Conservation (phyloP, 1,140 invertebrate genomes). For the Lerema accius region DNA sequence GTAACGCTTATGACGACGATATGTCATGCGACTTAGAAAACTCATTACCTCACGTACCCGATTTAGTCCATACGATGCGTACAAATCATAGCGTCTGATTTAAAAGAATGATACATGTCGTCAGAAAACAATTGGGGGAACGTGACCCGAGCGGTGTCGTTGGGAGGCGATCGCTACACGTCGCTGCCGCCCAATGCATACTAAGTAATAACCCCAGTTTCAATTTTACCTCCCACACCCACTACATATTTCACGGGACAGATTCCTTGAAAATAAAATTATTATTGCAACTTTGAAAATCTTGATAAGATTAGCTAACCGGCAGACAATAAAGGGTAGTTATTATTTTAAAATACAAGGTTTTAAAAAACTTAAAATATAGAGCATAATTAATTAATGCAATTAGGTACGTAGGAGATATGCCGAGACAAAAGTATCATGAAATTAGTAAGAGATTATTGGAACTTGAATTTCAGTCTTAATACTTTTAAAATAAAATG, state of each 20-base stretch:
- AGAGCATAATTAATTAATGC: too few species aligned
- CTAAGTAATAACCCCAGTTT: slow-evolving; percentile 75
- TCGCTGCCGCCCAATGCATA: slow-evolving; percentile 76
- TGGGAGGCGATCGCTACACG: slow-evolving; percentile 68
- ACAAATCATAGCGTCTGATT: slow-evolving; percentile 77
- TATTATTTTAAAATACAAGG: too few species aligned
- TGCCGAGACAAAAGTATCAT: too few species aligned
- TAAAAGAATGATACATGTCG: slow-evolving; percentile 79
- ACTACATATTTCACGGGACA: slow-evolving; percentile 52
- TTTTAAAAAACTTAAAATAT: too few species aligned
- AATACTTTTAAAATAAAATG: slow-evolving; percentile 46
- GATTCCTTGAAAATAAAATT: slow-evolving; percentile 17
- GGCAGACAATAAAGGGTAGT: too few species aligned
- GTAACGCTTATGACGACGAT: slow-evolving; percentile 66
- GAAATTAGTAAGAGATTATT: too few species aligned
- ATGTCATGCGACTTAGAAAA: slow-evolving; percentile 60
- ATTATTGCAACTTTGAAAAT: slow-evolving; percentile 17
- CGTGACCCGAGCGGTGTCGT: slow-evolving; percentile 69
- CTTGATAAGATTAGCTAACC: too few species aligned
- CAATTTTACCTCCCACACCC: slow-evolving; percentile 71
- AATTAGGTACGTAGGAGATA: too few species aligned
- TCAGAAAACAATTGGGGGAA: slow-evolving; percentile 81
- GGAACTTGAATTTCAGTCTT: slow-evolving; percentile 40
- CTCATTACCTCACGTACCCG: slow-evolving; percentile 57
- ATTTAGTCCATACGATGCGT: slow-evolving; percentile 55